Evolutionary conservation across 2,797 vertebrate genomes (phyloP).

Genomic region (Phataginus tetradactyla): DNA sequence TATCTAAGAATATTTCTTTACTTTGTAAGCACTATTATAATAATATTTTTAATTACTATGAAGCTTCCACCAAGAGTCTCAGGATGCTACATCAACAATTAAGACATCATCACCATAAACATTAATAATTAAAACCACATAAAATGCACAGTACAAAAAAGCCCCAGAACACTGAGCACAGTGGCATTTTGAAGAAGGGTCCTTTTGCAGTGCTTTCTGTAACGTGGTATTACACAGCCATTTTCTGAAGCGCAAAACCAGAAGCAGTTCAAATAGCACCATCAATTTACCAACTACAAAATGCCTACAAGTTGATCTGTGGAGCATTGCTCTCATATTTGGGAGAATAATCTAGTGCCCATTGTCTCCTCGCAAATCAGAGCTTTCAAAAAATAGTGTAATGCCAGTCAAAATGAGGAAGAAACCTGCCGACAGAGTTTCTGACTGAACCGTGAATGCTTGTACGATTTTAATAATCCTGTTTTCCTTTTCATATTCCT

Average conservation of each 20-base stretch:
- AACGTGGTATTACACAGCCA: neutral
- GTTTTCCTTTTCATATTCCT: neutral
- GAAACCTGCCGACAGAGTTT: neutral
- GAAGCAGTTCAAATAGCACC: neutral
- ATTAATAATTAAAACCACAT: slow-evolving; percentile 68
- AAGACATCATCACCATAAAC: slow-evolving; percentile 66
- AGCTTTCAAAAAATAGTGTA: neutral
- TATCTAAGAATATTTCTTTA: slow-evolving; percentile 43
- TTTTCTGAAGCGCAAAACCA: slow-evolving; percentile 33
- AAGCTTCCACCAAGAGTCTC: slow-evolving; percentile 43
- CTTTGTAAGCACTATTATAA: slow-evolving; percentile 57
- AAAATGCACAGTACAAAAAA: neutral
- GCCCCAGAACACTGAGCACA: neutral
- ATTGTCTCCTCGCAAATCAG: neutral
- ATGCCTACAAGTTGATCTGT: neutral
- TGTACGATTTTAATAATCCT: slow-evolving; percentile 7
- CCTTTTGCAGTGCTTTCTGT: neutral
- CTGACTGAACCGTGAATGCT: neutral
- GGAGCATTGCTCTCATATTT: neutral
- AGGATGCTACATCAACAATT: slow-evolving; percentile 55
- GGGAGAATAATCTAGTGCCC: neutral
- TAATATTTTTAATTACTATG: slow-evolving; percentile 69
- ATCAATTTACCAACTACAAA: neutral
- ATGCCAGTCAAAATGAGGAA: slow-evolving; percentile 4
- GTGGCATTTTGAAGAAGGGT: neutral